A percentile compares a stretch with the other conserved stretches of the same genome.
These are phyloP conservation scores for Pelosia muscerda DNA, from an alignment of 2,888 invertebrate species.

Conservation along the genomic window DNA sequence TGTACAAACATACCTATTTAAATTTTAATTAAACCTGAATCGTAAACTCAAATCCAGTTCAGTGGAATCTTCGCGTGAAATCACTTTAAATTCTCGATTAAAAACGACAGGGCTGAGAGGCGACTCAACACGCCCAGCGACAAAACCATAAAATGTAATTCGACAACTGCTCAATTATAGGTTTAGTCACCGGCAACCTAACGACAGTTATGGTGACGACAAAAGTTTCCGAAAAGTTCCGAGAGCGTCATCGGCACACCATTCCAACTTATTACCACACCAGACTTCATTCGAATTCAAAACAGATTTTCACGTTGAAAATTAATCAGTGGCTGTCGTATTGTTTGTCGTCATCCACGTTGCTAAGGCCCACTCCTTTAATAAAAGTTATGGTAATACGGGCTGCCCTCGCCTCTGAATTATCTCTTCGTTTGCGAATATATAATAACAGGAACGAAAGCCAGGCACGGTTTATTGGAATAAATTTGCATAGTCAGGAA, in stretches of 20 bases:
- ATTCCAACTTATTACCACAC: constrained; percentile 32
- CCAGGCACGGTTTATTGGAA: constrained; percentile 83
- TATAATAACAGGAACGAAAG: constrained; percentile 82
- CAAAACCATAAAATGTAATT: constrained; percentile 35
- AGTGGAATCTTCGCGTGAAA: constrained; percentile 39
- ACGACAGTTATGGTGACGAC: constrained; percentile 11
- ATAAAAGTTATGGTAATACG: constrained; percentile 86
- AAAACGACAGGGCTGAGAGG: constrained; percentile 32
- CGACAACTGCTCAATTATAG: constrained; percentile 19
- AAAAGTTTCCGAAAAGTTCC: constrained; percentile 22
- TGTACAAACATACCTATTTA: constrained; percentile 42
- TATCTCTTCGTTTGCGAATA: constrained; percentile 86
- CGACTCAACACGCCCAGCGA: constrained; percentile 18
- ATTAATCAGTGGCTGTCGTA: constrained; percentile 79
- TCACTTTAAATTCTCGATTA: constrained; percentile 48
- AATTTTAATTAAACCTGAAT: constrained; percentile 51
- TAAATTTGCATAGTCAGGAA: constrained; percentile 84
- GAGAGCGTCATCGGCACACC: constrained; percentile 27
- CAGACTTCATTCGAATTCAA: constrained; percentile 76
- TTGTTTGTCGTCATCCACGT: constrained; percentile 75
- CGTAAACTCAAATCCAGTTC: constrained; percentile 46
- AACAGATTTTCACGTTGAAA: constrained; percentile 80
- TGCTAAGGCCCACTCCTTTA: constrained; percentile 79
- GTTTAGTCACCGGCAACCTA: constrained; percentile 14
- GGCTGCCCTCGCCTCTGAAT: constrained; percentile 78